Percentiles rank a stretch among this genome's conserved stretches.
Evolutionary conservation across 30 jellyfish, hydroid and myxozoan species (phyloP).

Genomic region (Mastigias papua): DNA sequence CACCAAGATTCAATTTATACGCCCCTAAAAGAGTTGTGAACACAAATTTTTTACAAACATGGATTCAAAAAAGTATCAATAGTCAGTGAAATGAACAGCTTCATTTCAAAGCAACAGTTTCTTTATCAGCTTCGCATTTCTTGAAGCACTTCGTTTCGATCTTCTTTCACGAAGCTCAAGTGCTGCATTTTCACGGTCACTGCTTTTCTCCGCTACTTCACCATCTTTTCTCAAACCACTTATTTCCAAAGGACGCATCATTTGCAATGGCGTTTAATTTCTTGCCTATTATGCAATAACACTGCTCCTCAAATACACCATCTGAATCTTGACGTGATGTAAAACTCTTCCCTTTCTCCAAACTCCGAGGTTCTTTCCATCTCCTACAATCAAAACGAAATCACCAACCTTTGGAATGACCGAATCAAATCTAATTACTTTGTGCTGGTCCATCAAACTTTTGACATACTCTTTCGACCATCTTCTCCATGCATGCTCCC

Average conservation of each 20-base stretch:
- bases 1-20: too few relatives aligned
- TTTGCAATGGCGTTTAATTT: conserved; percentile 36
- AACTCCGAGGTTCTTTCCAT: conserved; percentile 10
- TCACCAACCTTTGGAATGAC: conserved; percentile 24
- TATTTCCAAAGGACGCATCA: conserved; percentile 37
- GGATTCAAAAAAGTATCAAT: too few relatives aligned
- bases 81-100: too few relatives aligned
- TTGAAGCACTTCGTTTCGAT: too few relatives aligned
- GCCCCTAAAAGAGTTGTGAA: too few relatives aligned
- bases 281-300: conserved; percentile 43
- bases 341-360: conserved; percentile 36
- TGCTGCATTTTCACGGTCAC: too few relatives aligned
- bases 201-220: too few relatives aligned
- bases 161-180: too few relatives aligned
- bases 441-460: conserved; percentile 36
- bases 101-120: too few relatives aligned
- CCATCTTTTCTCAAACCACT: too few relatives aligned
- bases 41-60: too few relatives aligned
- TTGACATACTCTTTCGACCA: conserved; percentile 32
- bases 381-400: conserved; percentile 21
- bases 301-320: conserved; percentile 32
- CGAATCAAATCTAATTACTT: conserved; percentile 8
- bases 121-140: too few relatives aligned
- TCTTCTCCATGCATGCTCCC: conserved; percentile 37
- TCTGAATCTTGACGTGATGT: conserved; percentile 13